These are phyloP conservation scores for Xyrichtys novacula DNA, from an alignment of 2,797 vertebrate genomes.

Conservation along the genomic window DNA sequence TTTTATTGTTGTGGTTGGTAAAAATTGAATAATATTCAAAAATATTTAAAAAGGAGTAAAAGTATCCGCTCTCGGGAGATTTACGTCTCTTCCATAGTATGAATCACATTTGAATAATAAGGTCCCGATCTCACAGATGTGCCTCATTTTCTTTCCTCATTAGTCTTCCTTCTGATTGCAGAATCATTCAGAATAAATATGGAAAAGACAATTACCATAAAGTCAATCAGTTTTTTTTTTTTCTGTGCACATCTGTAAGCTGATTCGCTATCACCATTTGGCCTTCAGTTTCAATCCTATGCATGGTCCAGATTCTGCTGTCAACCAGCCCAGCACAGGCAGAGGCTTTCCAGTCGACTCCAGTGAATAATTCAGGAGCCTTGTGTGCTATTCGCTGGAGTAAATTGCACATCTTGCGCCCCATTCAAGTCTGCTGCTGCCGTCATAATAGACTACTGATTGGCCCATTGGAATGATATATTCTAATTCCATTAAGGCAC, in stretches of 20 bases:
- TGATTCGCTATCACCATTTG: conserved; percentile 44
- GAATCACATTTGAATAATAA: conserved; percentile 30
- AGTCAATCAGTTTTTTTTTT: conserved; percentile 24
- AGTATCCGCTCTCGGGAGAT: neutral
- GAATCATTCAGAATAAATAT: conserved; percentile 32
- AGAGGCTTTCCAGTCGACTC: conserved; percentile 34
- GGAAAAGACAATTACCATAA: conserved; percentile 44
- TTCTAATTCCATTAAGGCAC: conserved; percentile 59
- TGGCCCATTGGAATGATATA: conserved; percentile 65
- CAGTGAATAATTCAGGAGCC: conserved; percentile 68
- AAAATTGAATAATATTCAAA: neutral
- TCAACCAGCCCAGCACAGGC: conserved; percentile 25
- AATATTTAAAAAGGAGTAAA: neutral
- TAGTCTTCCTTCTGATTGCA: conserved; percentile 14
- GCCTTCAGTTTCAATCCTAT: conserved; percentile 20
- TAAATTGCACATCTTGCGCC: conserved; percentile 58
- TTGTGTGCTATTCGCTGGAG: conserved; percentile 50
- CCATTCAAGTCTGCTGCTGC: conserved; percentile 58
- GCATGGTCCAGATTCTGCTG: conserved; percentile 42
- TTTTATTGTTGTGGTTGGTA: no score
- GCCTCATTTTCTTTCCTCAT: conserved; percentile 32
- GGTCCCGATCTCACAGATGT: conserved; percentile 5
- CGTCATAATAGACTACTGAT: conserved; percentile 66
- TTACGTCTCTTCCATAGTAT: neutral
- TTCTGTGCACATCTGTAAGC: conserved; percentile 23